Percentiles rank a stretch among this genome's conserved stretches.
These are phyloP conservation scores for Heloderma charlesbogerti DNA, from an alignment of 2,113 vertebrate species.

Conservation along the genomic window DNA sequence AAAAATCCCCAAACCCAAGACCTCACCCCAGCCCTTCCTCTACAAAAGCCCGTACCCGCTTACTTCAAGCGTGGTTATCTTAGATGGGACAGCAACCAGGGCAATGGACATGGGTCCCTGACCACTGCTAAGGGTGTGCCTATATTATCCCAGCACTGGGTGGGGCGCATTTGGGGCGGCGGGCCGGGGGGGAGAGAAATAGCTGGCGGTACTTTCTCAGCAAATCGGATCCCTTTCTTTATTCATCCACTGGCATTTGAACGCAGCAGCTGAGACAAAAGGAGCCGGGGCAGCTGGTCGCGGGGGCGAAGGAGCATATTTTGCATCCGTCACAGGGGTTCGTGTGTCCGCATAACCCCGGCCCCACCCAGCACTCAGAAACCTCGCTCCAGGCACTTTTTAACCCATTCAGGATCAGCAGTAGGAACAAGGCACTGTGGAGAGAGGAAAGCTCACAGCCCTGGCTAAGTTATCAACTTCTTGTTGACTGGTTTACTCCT, in stretches of 20 bases:
- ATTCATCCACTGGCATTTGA: slow-evolving; percentile 41
- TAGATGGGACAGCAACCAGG: not conserved
- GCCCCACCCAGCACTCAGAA: slow-evolving; percentile 15
- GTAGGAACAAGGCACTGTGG: not conserved
- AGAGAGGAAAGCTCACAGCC: not conserved
- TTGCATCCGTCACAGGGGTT: slow-evolving; percentile 36
- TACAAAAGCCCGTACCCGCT: not conserved
- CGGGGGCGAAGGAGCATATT: slow-evolving; percentile 30
- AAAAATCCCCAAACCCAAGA: not conserved
- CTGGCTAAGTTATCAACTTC: not conserved
- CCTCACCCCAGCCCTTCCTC: not conserved
- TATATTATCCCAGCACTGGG: not conserved
- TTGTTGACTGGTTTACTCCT: not conserved
- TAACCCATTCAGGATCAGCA: not conserved
- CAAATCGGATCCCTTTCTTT: slow-evolving; percentile 19
- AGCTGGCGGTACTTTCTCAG: slow-evolving; percentile 24
- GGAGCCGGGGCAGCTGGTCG: slow-evolving; percentile 32
- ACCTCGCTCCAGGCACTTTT: slow-evolving; percentile 2
- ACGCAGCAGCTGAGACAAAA: slow-evolving; percentile 39
- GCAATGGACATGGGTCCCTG: not conserved
- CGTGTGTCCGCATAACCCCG: slow-evolving; percentile 13
- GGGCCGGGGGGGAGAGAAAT: not conserved
- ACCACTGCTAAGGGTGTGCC: not conserved
- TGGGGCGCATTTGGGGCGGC: not conserved
- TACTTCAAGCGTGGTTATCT: slow-evolving; percentile 4